Conservation (phyloP, 2,888 invertebrate species). For the Halocaridina rubra region DNA sequence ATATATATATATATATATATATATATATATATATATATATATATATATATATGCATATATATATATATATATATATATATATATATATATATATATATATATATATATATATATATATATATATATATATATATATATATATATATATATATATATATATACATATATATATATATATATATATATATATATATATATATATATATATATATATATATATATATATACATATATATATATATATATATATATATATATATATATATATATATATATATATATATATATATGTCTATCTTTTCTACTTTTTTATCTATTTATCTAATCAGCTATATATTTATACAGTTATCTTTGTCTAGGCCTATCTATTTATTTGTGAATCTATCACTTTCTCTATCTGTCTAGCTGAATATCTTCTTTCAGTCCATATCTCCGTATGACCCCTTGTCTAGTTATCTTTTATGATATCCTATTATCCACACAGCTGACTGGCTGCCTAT, state of each 20-base stretch:
- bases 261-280: too few species aligned
- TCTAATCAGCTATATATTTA: too few species aligned
- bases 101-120: conserved; percentile 35
- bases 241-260: neutral
- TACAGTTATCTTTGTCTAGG: too few species aligned
- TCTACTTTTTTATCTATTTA: too few species aligned
- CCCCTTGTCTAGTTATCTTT: too few species aligned
- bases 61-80: neutral
- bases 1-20: neutral
- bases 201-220: conserved; percentile 30
- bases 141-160: conserved; percentile 22
- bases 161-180: neutral
- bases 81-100: neutral
- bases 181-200: conserved; percentile 34
- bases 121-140: conserved; percentile 27
- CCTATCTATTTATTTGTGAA: too few species aligned
- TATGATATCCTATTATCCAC: too few species aligned
- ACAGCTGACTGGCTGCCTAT: too few species aligned
- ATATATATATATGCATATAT: neutral
- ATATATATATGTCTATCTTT: too few species aligned
- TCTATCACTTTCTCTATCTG: too few species aligned
- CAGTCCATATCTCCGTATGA: too few species aligned
- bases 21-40: neutral
- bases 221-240: neutral
- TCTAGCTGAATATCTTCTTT: too few species aligned